Percentiles rank a stretch among this genome's conserved stretches.
Conservation (phyloP, 2,113 vertebrate genomes). For the Prionailurus bengalensis region DNA sequence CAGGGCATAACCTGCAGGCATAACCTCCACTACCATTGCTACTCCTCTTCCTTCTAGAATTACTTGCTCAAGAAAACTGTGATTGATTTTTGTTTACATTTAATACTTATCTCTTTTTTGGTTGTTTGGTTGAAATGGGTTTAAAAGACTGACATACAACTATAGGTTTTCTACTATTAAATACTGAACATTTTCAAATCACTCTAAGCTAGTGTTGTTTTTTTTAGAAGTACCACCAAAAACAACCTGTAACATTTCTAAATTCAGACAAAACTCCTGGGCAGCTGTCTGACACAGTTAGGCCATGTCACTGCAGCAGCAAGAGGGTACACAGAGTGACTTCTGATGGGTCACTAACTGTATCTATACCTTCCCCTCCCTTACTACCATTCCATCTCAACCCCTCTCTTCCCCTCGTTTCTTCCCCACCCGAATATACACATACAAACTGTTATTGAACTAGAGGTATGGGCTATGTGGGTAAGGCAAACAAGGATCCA, state of each 20-base stretch:
- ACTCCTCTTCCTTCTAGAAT: background rate
- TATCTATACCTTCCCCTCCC: background rate
- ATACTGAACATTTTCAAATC: slow-evolving; percentile 10
- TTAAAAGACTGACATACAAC: background rate
- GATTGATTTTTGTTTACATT: background rate
- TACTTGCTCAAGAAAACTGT: slow-evolving; percentile 20
- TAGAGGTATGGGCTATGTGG: background rate
- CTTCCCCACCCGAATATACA: background rate
- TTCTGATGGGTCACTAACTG: background rate
- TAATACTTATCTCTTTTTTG: background rate
- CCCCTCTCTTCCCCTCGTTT: background rate
- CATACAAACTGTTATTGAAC: background rate
- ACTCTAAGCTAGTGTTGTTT: background rate
- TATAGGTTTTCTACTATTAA: background rate
- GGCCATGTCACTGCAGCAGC: background rate
- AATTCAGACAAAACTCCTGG: background rate
- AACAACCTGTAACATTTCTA: background rate
- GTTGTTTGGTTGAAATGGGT: background rate
- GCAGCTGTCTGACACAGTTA: background rate
- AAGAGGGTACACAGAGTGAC: background rate
- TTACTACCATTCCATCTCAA: background rate
- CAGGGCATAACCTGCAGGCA: background rate
- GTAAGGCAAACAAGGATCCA: background rate
- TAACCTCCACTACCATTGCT: background rate
- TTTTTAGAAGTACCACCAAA: slow-evolving; percentile 31